Evolutionary conservation across 2,113 vertebrate species (phyloP).

Genomic region (Pionites leucogaster): DNA sequence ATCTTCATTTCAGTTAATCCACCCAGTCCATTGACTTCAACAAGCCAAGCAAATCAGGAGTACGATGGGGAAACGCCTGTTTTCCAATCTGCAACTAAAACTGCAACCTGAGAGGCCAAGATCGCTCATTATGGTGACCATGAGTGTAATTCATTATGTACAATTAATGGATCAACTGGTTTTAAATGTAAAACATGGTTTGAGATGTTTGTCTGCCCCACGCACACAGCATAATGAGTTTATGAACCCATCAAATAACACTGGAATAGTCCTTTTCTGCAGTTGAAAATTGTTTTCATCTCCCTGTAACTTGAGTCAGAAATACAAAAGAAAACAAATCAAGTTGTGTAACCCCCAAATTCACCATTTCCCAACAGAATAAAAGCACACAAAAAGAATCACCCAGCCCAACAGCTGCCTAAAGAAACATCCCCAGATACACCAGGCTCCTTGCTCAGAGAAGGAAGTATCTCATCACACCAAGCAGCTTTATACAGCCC

Average conservation of each 20-base stretch:
- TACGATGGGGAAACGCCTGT: rapidly evolving
- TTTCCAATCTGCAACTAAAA: not conserved
- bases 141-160: not conserved
- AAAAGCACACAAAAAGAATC: not conserved
- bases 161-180: not conserved
- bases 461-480: conserved; percentile 31
- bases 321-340: not conserved
- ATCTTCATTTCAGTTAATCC: not conserved
- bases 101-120: not conserved
- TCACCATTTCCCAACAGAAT: conserved; percentile 17
- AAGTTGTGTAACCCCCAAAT: not conserved
- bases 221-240: not conserved
- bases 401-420: not conserved
- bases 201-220: not conserved
- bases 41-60: not conserved
- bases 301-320: not conserved
- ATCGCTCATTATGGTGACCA: not conserved
- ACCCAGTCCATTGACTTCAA: not conserved
- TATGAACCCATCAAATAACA: not conserved
- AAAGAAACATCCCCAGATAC: conserved; percentile 23
- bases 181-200: not conserved
- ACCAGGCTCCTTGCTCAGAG: not conserved
- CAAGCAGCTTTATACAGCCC: not conserved
- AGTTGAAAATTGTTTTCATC: not conserved
- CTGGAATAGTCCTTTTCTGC: not conserved